phyloP scores from a whole-genome alignment of 1,140 invertebrate genomes.

The Diorhabda carinulata region DNA sequence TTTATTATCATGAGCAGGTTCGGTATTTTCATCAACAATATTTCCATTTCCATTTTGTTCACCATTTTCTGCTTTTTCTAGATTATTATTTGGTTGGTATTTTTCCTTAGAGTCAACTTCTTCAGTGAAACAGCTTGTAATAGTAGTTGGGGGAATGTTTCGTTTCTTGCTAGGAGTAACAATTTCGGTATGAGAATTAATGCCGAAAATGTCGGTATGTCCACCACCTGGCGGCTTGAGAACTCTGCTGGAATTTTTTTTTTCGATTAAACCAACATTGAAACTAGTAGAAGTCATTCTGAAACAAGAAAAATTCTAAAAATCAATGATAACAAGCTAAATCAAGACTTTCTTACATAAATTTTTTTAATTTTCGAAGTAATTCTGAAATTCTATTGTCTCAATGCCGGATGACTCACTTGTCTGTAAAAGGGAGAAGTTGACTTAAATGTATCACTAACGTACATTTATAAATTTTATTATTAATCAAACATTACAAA shows the following conservation, averaged over 20 bases:
- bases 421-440: background rate
- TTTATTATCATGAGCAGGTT: conserved; percentile 22
- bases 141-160: conserved; percentile 24
- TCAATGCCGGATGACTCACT: background rate
- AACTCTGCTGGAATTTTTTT: conserved; percentile 36
- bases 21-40: conserved; percentile 24
- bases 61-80: conserved; percentile 10
- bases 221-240: conserved; percentile 38
- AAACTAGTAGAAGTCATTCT: conserved; percentile 37
- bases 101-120: conserved; percentile 8
- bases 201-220: conserved; percentile 40
- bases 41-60: conserved; percentile 16
- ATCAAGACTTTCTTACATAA: background rate
- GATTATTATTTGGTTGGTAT: conserved; percentile 10
- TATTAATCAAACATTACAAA: background rate
- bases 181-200: conserved; percentile 17
- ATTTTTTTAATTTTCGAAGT: background rate
- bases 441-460: background rate
- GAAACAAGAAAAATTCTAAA: conserved; percentile 11
- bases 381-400: background rate
- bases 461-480: background rate
- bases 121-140: conserved; percentile 25
- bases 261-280: conserved; percentile 33
- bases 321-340: background rate
- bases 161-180: conserved; percentile 25